These are phyloP conservation scores for Crossocerus cetratus DNA, from an alignment of 2,888 invertebrate genomes.

Conservation along the genomic window DNA sequence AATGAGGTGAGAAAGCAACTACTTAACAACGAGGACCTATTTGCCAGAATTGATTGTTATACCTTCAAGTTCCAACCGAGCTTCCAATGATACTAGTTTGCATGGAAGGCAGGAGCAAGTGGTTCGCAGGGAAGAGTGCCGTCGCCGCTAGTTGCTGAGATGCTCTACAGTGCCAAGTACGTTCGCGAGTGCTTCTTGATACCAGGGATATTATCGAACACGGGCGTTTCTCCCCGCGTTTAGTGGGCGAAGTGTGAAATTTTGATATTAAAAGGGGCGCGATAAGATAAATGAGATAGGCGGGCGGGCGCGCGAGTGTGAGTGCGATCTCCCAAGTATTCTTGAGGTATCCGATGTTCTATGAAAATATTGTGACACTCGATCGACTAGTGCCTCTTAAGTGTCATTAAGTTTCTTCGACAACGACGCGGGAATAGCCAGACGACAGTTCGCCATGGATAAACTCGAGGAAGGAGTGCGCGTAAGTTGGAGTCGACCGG, in stretches of 20 bases:
- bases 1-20: too few species aligned
- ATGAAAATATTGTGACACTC: neutral
- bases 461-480: conserved; percentile 33
- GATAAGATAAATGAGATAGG: neutral
- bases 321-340: neutral
- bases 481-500: conserved; percentile 29
- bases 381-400: neutral
- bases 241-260: conserved; percentile 1
- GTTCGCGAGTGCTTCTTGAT: conserved; percentile 1
- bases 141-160: neutral
- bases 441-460: conserved; percentile 18
- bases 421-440: neutral
- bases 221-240: neutral
- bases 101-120: too few species aligned
- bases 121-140: too few species aligned
- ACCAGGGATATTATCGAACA: conserved; percentile 5
- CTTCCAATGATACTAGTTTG: too few species aligned
- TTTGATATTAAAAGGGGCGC: conserved; percentile 1
- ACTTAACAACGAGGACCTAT: too few species aligned
- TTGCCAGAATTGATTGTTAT: too few species aligned
- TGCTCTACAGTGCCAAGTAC: neutral
- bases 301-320: neutral
- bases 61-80: too few species aligned
- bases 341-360: neutral
- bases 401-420: neutral